Evolutionary conservation across 2,113 vertebrate genomes (phyloP), one percentile per base, ranked within the genome.

Genomic region (Nansenia antarctica): DNA sequence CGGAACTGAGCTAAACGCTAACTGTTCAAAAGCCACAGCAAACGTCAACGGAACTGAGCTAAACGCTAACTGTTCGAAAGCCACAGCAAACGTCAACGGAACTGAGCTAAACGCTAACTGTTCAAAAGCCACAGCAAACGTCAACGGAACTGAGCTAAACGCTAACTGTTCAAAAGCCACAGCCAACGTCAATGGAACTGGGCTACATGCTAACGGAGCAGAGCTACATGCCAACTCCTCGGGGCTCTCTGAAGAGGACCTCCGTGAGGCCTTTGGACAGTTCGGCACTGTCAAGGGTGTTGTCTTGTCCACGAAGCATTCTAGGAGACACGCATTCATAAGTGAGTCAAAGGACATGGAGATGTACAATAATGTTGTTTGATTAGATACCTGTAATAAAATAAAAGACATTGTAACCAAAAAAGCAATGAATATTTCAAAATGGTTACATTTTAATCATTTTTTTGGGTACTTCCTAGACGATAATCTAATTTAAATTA

Each of bases 271-370:
- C 9, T 91, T 95, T 35, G 73, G 75, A n/a, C 79, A 29, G 31
- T 84, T 95, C 49, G 88, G 92, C 39, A 69, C 79, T 1, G 78
- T 96, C 29, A 71, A 93, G 77, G 76, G 82, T 8, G 7, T 96
- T 57, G 67, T 92, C 61, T 74, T 90, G 59, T 88, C 91, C 5
- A 86, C 75, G 62, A 88, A 89, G 75, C 72, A 72, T 35, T 62
- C 69, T 72, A 69, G 78, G 66, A 89, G 72, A 67, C 92, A 94
- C 61, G 92, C 92, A 9, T 91, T 88, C 78, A 88, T 98, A 76
- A 88, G 95, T 98, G 82, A 94, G 94, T 92, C 14, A 31, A 26
- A 58, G 18, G 20, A 39, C 22, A 11, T 12, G 5, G 14, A 12
- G 15, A 2, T 6, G 14, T 47, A 15, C n/a, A n/a, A 5, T 15